Percentiles rank a stretch among this genome's conserved stretches.
Evolutionary conservation across 2,888 invertebrate species (phyloP).

Genomic region (Tachina fera): DNA sequence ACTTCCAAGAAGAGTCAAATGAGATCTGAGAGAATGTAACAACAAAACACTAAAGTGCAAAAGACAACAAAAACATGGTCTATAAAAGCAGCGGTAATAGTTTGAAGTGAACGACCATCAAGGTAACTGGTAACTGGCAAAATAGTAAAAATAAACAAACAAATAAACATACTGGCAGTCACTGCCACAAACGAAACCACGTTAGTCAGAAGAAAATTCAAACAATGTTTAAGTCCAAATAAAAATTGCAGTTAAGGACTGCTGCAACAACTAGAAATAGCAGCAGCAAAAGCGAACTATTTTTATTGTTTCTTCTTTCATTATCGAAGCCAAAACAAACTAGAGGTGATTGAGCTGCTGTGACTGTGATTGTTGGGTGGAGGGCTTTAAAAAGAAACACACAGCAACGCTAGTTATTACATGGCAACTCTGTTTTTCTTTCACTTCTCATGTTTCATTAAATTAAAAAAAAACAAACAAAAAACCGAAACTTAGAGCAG

Average conservation of each 20-base stretch:
- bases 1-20: conserved; percentile 24
- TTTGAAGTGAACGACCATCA: conserved; percentile 71
- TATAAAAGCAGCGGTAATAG: conserved; percentile 69
- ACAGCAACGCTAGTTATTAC: not conserved
- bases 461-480: conserved; percentile 32
- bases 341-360: conserved; percentile 46
- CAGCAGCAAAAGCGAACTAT: conserved; percentile 20
- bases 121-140: conserved; percentile 66
- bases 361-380: conserved; percentile 35
- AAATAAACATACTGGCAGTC: not conserved
- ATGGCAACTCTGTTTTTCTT: conserved; percentile 32
- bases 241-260: conserved; percentile 39
- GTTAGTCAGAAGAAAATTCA: conserved; percentile 54
- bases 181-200: conserved; percentile 40
- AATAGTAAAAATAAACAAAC: conserved; percentile 14
- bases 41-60: conserved; percentile 21
- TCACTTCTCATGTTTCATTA: conserved; percentile 5
- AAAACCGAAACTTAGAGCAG: conserved; percentile 6
- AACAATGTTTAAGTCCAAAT: conserved; percentile 45
- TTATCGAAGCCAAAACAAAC: conserved; percentile 38
- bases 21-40: conserved; percentile 49
- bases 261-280: conserved; percentile 1
- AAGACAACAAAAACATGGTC: conserved; percentile 44
- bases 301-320: conserved; percentile 44
- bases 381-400: conserved; percentile 21